Evolutionary conservation across 2,113 vertebrate species (phyloP), one percentile per base, ranked within the genome.

Genomic region (Heliornis fulica): DNA sequence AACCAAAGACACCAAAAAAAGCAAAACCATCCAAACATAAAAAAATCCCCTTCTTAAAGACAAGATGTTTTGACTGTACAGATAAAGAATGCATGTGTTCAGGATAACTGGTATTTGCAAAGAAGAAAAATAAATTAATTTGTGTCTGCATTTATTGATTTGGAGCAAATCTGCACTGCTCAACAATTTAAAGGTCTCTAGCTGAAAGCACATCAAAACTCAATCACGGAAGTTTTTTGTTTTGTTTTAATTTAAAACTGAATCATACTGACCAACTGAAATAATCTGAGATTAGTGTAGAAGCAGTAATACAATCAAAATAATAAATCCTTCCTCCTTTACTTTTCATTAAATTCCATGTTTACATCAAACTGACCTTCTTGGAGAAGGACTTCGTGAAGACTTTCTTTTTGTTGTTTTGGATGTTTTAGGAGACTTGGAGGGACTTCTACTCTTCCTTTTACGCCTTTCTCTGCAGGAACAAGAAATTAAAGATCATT

Each of bases 311-410:
- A 38, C 14, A 68, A 22, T 34, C 2, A 85, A 78, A 93, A 69
- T 7, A 22, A 6, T 41, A 36, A 74, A 38, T 32, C 64, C 13
- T 59, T 57, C 36, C 43, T 41, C 36, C 25, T 28, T 53, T 45
- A 88, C 6, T 74, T 23, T 20, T 50, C 16, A 32, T 38, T 45
- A 66, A 32, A 11, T 66, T 70, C 50, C 43, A 43, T 6, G 25
- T 56, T 89, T 76, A 76, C 7, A 85, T 43, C 8, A 89, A 61
- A 96, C 97, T 48, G 87, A 99, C 99, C 98, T 98, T 97, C 98
- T 98, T 1, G 98, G 99, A 9, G 99, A 99, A 9, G 99, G 99
- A 81, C 98, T 98, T 82, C 97, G 98, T 69, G 98, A 98, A 83
- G 98, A 98, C 94, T 98, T 99, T 95, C 98, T 98, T 69, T 98